Base-by-base conservation (phyloP, 92 coral and sea anemone genomes). In the Porites lobata region DNA sequence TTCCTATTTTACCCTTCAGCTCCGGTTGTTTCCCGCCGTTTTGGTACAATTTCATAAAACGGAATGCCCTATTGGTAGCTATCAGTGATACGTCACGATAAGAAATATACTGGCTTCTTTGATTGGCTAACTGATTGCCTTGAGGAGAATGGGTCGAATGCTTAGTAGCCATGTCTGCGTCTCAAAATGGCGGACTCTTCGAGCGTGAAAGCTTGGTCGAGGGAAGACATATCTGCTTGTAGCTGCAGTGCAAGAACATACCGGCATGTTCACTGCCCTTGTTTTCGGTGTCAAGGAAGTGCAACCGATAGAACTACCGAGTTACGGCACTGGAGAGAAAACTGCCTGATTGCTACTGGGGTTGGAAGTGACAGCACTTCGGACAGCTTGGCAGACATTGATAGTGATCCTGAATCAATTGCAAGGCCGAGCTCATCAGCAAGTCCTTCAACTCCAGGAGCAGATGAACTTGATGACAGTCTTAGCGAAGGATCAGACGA, bases 301-400 rank as follows among this genome's bases (percentile, higher is more conserved):
- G 90, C 93, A 50, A 86, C 80, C 50, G 84, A 80, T 63, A 85
- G 90, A 85, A 80, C 65, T 21, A 85, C 95, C 24, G 89, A 92
- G 76, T 86, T 92, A 20, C 81, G 93, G 53, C 91, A 92, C 89
- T 92, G 95, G 95, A 24, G 75, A 77, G 91, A 87, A 82, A 65
- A 72, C 43, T 18, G 67, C 38, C 26, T 22, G 52, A 73, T 57
- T 32, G 26, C 71, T 54, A 72, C 78, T 65, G 75, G 11, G 24
- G 74, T 65, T 80, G 84, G 24, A 20, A 72, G 58, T 70, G 77
- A 71, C 56, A 71, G 76, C 76, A 71, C 56, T 71, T 38, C 76
- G n/a, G 73, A 24, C 26, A 47, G 22, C 58, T 50, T 47, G 58
- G 77, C 58, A 72, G 59, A 47, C 18, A 72, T 50, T 72, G 59